phyloP scores from a whole-genome alignment of 1,140 invertebrate genomes.

The Meloidogyne exigua region DNA sequence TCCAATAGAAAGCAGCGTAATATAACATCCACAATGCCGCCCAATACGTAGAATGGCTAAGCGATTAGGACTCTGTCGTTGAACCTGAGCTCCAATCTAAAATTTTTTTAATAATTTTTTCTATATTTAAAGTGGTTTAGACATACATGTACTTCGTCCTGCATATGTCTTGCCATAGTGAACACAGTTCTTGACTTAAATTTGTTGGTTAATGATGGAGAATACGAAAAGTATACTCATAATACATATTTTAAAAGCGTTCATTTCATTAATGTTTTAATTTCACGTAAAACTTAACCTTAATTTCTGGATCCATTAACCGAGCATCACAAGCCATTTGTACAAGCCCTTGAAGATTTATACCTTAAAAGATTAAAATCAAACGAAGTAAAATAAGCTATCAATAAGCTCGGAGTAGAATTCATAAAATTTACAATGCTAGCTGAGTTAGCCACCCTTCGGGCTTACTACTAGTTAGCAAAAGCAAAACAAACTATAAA shows the following conservation, averaged over 20 bases:
- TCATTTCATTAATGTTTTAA: neutral
- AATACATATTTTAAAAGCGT: too few species aligned
- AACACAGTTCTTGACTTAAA: conserved; percentile 60
- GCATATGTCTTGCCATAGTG: conserved; percentile 64
- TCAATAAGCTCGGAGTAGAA: too few species aligned
- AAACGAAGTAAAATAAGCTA: too few species aligned
- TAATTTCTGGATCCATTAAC: conserved; percentile 60
- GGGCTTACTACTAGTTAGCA: too few species aligned
- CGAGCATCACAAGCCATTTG: conserved; percentile 63
- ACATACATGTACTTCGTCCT: conserved; percentile 62
- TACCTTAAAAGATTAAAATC: conserved; percentile 44
- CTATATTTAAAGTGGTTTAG: too few species aligned
- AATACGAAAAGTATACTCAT: too few species aligned
- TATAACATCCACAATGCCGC: conserved; percentile 63
- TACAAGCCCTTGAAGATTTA: conserved; percentile 62
- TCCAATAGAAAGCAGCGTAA: conserved; percentile 62
- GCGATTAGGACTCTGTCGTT: conserved; percentile 51
- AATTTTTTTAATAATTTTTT: too few species aligned
- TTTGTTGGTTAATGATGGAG: neutral
- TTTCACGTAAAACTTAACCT: neutral
- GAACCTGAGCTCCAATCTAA: conserved; percentile 58
- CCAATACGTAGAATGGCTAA: conserved; percentile 50
- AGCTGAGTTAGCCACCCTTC: too few species aligned
- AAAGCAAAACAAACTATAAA: too few species aligned
- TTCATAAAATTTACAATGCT: too few species aligned